Conservation (phyloP, 2,888 invertebrate species). For the Drosophila tripunctata region DNA sequence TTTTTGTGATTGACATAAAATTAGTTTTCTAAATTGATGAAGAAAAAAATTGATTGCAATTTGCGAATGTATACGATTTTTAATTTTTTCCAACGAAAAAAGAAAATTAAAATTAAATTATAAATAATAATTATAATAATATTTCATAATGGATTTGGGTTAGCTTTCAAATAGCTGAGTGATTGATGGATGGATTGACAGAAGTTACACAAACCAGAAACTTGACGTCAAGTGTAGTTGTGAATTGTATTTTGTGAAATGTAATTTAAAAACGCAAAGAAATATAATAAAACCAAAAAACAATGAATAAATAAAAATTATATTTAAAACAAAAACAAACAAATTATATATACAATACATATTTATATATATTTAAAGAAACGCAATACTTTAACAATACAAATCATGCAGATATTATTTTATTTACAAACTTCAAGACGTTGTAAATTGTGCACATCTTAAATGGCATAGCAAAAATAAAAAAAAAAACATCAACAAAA, state of each 20-base stretch:
- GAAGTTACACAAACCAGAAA: constrained; percentile 68
- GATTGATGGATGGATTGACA: constrained; percentile 61
- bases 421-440: constrained; percentile 57
- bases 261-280: constrained; percentile 72
- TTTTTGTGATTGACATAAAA: constrained; percentile 80
- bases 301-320: neutral
- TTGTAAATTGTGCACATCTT: constrained; percentile 51
- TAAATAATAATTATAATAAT: constrained; percentile 31
- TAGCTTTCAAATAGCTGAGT: constrained; percentile 39
- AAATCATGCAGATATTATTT: constrained; percentile 64
- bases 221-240: constrained; percentile 82
- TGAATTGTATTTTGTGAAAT: constrained; percentile 84
- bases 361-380: constrained; percentile 66
- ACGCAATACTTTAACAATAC: constrained; percentile 60
- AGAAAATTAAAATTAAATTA: constrained; percentile 40
- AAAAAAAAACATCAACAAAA: constrained; percentile 20
- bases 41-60: constrained; percentile 74
- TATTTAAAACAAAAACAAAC: constrained; percentile 34
- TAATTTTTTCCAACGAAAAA: constrained; percentile 69
- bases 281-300: constrained; percentile 34
- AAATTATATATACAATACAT: constrained; percentile 71
- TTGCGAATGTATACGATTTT: constrained; percentile 83
- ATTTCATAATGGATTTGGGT: constrained; percentile 75
- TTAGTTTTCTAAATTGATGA: constrained; percentile 71
- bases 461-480: constrained; percentile 42